Base-by-base conservation (phyloP, 2,888 invertebrate genomes). In the Drosophila kanekoi region DNA sequence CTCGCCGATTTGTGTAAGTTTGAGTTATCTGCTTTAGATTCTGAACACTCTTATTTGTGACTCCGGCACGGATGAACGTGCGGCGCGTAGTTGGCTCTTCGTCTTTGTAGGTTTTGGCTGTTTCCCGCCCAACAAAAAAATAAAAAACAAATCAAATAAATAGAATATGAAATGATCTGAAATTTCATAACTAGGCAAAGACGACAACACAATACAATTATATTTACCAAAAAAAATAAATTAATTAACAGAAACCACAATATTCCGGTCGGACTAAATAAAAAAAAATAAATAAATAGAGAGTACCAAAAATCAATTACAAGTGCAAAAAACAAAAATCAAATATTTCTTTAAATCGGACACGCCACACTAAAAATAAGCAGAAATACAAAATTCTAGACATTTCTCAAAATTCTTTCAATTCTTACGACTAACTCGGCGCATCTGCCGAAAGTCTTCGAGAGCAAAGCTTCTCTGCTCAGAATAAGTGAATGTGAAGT, bases 41-140 rank as follows among this genome's bases (percentile, higher is more conserved):
- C 35, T 35, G 11, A 51, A 8, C 77, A 79, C 62, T 75, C 64
- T 66, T 52, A 52, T 53, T 71, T 67, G 64, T 69, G 79, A 68
- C 70, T 63, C 62, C 49, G 79, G 66, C 61, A 64, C 61, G 77
- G 58, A 56, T 52, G 70, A 54, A 75, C 75, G 83, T 82, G 67
- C 69, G 64, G 40, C 83, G 80, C 77, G 77, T 70, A 61, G 78
- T 83, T 75, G 77, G 81, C 81, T 80, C 83, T 83, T 83, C 83
- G 83, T 77, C 65, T 81, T 73, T 81, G 87, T 87, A 72, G 76
- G 77, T 69, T 84, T 88, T 87, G 79, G 52, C 84, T 89, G 83
- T 83, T 83, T 83, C 84, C 84, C 84, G 89, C 81, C 79, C 81
- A 70, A 64, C 53, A 75, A 72, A 62, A 60, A 67, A 67, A 68